Evolutionary conservation across 2,888 invertebrate species (phyloP), one percentile per base, ranked within the genome.

Genomic region (Torymus tubicola): DNA sequence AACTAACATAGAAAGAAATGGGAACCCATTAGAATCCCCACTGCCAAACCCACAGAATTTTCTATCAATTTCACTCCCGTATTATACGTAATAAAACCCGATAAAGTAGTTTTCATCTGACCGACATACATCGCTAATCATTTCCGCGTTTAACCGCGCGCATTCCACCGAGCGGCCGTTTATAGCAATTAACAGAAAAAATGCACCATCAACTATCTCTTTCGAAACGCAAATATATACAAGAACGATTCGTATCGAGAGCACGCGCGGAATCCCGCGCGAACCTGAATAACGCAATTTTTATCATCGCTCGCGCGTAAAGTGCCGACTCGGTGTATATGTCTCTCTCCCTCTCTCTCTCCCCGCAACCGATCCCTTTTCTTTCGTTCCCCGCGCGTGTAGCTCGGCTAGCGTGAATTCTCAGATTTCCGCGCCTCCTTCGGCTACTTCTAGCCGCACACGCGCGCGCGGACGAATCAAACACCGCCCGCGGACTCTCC

Each of bases 271-370:
- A 13, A 58, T 74, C 57, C 16, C 57, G 42, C 53, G 31, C 24
- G 53, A 76, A 69, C 61, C 58, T 42, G 65, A 64, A 60, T 67
- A 60, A 58, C n/a, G 42, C 42, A 65, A 67, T 60, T 60, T 71
- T 71, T 78, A 71, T 71, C 58, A 71, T 69, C 55, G 42, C 55
- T 21, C 14, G 11, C 11, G 64, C 50, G 50, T 57, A 64, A 69
- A 68, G 24, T 55, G n/a, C 55, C n/a, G 52, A 64, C 58, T 61
- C 31, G n/a, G 0, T 52, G 50, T 42, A 21, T 21, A 21, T 21
- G 16, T 60, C 50, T 52, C 58, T 16, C 60, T 74, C 52, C 13
- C 16, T 14, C 64, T 70, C 42, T 57, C 73, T 58, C n/a, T n/a
- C 67, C 10, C 10, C n/a, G n/a, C 14, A 10, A 21, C 12, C 10